Evolutionary conservation across 1,140 invertebrate genomes (phyloP).

Genomic region (Drosophila aff.): DNA sequence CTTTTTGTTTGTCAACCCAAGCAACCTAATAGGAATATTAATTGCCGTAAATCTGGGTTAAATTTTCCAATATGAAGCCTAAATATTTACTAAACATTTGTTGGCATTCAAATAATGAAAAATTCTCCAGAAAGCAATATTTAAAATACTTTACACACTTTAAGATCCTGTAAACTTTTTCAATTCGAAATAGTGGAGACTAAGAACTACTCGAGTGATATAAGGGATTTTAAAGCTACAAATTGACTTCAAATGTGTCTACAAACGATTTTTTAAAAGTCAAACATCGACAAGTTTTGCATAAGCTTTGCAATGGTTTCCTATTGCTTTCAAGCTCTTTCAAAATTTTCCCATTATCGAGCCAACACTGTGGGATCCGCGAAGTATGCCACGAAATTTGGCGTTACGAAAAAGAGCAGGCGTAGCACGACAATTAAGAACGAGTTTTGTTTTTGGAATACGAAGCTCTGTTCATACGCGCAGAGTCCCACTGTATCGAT

Average conservation of each 20-base stretch:
- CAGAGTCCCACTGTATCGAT: conserved; percentile 53
- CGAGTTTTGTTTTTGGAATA: conserved; percentile 6
- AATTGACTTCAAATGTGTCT: background rate
- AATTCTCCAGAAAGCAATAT: no score
- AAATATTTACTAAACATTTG: no score
- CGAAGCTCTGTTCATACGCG: background rate
- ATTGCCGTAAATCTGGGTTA: background rate
- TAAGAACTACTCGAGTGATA: background rate
- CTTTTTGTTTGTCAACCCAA: background rate
- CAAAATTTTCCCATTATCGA: background rate
- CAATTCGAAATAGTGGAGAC: background rate
- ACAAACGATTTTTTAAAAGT: background rate
- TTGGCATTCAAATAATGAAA: background rate
- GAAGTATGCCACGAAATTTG: conserved; percentile 23
- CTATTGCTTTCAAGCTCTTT: background rate
- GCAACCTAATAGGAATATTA: no score
- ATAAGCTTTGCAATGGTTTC: no score
- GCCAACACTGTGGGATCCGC: conserved; percentile 6
- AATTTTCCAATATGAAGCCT: background rate
- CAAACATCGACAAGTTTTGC: no score
- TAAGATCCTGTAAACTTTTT: background rate
- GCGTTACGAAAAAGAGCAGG: background rate
- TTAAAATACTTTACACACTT: no score
- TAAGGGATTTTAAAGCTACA: background rate
- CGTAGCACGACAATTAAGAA: conserved; percentile 9